Evolutionary conservation across 2,888 invertebrate species (phyloP).

Genomic region (Sycophila texana): DNA sequence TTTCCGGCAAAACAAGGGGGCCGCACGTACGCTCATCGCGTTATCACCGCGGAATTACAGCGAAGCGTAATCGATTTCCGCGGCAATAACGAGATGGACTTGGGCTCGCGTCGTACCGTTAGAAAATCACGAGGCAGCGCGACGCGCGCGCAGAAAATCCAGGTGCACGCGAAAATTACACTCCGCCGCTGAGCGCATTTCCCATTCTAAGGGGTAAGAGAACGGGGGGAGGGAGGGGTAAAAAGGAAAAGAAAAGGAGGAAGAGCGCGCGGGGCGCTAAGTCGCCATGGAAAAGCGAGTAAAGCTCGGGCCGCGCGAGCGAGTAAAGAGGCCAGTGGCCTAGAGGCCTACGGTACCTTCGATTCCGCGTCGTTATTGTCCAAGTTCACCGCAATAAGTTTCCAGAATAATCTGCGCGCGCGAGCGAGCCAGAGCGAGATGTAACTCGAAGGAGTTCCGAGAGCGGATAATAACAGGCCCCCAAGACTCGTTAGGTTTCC

Average conservation of each 20-base stretch:
- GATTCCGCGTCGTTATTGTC: conserved; percentile 70
- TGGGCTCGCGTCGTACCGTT: conserved; percentile 46
- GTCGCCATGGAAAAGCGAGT: conserved; percentile 33
- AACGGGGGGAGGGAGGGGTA: neutral
- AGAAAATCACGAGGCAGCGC: conserved; percentile 41
- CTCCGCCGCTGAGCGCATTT: conserved; percentile 32
- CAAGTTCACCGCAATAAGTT: conserved; percentile 72
- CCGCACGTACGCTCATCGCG: neutral
- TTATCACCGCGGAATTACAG: conserved; percentile 18
- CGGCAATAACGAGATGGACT: conserved; percentile 36
- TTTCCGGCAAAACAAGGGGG: conserved; percentile 25
- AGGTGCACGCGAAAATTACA: conserved; percentile 26
- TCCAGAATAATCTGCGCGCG: conserved; percentile 68
- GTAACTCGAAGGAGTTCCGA: conserved; percentile 60
- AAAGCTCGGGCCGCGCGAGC: conserved; percentile 2
- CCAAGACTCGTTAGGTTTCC: conserved; percentile 69
- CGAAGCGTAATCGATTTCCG: conserved; percentile 52
- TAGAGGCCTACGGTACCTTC: conserved; percentile 59
- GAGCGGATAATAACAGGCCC: conserved; percentile 73
- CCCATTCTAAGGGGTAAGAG: conserved; percentile 1
- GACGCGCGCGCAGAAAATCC: neutral
- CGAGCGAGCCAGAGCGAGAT: conserved; percentile 43
- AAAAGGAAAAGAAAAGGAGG: conserved; percentile 39
- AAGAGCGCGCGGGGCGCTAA: conserved; percentile 13
- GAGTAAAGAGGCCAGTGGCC: conserved; percentile 53